phyloP scores from a whole-genome alignment of 2,797 vertebrate genomes.

The Dendrocincla fuliginosa region DNA sequence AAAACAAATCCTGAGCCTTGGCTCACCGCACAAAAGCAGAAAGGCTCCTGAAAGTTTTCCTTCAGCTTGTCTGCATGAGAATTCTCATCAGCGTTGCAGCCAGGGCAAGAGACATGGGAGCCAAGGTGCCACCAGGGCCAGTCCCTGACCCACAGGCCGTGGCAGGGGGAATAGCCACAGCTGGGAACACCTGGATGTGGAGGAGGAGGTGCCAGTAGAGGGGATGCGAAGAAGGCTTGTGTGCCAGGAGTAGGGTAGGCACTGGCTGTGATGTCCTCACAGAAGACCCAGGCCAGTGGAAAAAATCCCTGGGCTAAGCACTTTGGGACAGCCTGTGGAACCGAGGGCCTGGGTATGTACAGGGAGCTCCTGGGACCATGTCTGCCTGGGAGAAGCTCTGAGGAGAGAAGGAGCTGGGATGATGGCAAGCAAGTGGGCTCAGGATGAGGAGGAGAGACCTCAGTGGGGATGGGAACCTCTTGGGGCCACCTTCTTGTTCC shows the following conservation, averaged over 20 bases:
- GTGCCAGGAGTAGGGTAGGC: rapidly evolving
- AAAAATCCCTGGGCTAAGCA: not conserved
- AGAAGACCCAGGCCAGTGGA: not conserved
- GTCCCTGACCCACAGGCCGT: not conserved
- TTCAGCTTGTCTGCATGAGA: not conserved
- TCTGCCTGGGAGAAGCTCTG: rapidly evolving
- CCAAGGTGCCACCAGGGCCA: not conserved
- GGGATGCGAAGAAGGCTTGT: rapidly evolving
- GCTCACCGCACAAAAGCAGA: not conserved
- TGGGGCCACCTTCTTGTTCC: not conserved
- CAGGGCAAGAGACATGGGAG: rapidly evolving
- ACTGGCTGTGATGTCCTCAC: not conserved
- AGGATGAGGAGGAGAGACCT: not conserved
- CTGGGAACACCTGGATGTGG: not conserved
- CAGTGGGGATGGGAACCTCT: not conserved
- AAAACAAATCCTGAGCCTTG: not conserved
- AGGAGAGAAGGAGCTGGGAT: not conserved
- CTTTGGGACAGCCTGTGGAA: not conserved
- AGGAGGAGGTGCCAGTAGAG: not conserved
- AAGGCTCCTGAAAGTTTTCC: not conserved
- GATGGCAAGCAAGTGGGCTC: rapidly evolving
- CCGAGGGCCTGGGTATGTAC: not conserved
- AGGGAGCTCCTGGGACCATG: not conserved
- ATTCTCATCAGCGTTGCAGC: not conserved
- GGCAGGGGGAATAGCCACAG: not conserved